phyloP scores from a whole-genome alignment of 2,113 vertebrate genomes.

The Vidua macroura region DNA sequence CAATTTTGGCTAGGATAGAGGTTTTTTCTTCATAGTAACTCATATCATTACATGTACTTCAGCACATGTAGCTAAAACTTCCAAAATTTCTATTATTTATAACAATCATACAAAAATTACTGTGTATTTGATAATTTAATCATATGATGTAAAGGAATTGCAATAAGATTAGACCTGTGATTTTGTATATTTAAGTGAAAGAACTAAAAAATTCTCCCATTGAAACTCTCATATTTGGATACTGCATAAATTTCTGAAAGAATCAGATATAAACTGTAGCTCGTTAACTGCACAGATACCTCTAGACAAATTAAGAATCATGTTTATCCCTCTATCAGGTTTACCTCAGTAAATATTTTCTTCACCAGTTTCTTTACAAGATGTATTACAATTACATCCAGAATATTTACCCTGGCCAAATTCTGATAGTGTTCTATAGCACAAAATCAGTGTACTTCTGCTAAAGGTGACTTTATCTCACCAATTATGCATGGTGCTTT shows the following conservation, averaged over 20 bases:
- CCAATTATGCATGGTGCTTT: neutral
- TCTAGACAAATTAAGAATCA: neutral
- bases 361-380: neutral
- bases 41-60: neutral
- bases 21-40: neutral
- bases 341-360: neutral
- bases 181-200: neutral
- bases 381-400: neutral
- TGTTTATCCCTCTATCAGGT: neutral
- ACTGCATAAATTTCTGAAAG: neutral
- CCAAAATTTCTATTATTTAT: neutral
- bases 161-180: neutral
- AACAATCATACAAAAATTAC: neutral
- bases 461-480: neutral
- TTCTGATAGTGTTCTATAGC: neutral
- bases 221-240: neutral
- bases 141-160: accelerated
- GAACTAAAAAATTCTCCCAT: neutral
- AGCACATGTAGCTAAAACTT: neutral
- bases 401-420: neutral
- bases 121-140: neutral
- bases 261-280: neutral
- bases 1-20: neutral
- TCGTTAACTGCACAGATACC: accelerated
- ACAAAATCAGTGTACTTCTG: neutral